Evolutionary conservation across 2,888 invertebrate genomes (phyloP).

Genomic region (Cosmia trapezina): DNA sequence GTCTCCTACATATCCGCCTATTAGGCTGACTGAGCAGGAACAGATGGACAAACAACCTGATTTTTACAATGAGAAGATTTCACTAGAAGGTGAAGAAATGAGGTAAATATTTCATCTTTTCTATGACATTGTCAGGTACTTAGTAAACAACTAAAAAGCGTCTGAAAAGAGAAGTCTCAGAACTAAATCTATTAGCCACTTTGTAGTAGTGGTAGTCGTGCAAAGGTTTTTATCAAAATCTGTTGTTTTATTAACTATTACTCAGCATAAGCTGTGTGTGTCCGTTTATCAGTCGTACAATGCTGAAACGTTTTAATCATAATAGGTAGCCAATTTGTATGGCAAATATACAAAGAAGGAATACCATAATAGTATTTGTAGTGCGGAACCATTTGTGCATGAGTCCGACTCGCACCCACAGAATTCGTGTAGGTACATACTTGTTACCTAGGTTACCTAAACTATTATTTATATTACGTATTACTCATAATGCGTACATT

Average conservation of each 20-base stretch:
- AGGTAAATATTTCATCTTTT: constrained; percentile 20
- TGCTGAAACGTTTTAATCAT: background rate
- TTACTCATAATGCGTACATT: background rate
- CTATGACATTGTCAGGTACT: background rate
- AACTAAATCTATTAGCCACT: background rate
- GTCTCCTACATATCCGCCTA: background rate
- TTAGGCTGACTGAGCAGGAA: background rate
- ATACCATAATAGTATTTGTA: background rate
- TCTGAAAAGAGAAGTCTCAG: background rate
- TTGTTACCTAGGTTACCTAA: background rate
- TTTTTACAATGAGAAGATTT: constrained; percentile 33
- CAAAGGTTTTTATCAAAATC: background rate
- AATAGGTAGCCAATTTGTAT: background rate
- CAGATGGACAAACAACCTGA: constrained; percentile 17
- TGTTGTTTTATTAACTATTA: background rate
- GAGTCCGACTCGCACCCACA: background rate
- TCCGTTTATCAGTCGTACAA: background rate
- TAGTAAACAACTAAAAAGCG: background rate
- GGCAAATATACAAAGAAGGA: background rate
- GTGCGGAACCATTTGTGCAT: background rate
- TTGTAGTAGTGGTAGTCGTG: background rate
- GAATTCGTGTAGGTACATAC: background rate
- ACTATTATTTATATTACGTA: background rate
- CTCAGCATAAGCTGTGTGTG: background rate
- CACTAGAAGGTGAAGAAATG: constrained; percentile 23